These are phyloP conservation scores for Arrhamphus sclerolepis DNA, from an alignment of 2,797 vertebrate genomes.

Conservation along the genomic window DNA sequence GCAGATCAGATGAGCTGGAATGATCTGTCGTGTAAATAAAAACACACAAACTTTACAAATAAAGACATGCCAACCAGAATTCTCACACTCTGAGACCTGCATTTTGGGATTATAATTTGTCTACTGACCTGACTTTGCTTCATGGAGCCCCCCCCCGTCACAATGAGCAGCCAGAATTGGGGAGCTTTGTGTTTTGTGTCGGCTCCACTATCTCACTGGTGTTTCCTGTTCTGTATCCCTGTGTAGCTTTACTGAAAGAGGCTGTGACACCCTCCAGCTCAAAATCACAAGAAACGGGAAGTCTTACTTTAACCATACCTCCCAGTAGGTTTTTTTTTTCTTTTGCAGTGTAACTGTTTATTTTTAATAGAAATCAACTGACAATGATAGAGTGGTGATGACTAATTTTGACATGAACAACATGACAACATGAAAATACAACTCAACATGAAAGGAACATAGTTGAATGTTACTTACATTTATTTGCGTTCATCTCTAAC, in stretches of 20 bases:
- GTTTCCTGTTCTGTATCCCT: slow-evolving; percentile 58
- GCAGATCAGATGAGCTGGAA: neutral
- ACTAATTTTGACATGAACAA: slow-evolving; percentile 23
- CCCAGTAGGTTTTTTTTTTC: slow-evolving; percentile 4
- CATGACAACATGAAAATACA: neutral
- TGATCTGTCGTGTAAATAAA: neutral
- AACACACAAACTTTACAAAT: neutral
- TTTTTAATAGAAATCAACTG: slow-evolving; percentile 19
- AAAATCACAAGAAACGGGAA: slow-evolving; percentile 65
- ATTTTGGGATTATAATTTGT: neutral
- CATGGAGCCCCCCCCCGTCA: neutral
- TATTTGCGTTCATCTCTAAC: neutral
- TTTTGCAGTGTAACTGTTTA: neutral
- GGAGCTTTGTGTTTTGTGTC: slow-evolving; percentile 20
- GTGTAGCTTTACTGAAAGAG: neutral
- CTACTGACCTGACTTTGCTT: neutral
- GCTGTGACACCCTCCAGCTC: slow-evolving; percentile 20
- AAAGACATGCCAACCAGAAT: neutral
- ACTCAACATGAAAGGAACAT: neutral
- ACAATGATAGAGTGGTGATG: slow-evolving; percentile 6
- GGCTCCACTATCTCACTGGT: slow-evolving; percentile 27
- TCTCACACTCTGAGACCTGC: no score
- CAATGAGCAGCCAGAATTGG: neutral
- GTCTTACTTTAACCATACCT: slow-evolving; percentile 41
- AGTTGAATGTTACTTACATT: neutral